Evolutionary conservation across 2,888 invertebrate species (phyloP).

Genomic region (Campopleginae sp.): DNA sequence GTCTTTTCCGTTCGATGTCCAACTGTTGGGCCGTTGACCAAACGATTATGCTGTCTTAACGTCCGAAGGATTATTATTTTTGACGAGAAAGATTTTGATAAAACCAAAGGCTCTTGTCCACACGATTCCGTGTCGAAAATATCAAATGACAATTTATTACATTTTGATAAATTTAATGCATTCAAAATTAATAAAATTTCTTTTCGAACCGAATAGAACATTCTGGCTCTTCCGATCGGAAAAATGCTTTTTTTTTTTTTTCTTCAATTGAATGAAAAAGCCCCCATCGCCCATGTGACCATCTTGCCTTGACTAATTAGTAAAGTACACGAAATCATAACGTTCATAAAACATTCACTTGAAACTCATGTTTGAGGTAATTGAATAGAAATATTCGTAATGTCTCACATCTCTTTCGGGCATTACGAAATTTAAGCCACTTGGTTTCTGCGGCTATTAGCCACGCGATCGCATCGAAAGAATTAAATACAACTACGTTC

Average conservation of each 20-base stretch:
- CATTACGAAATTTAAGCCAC: slow-evolving; percentile 3
- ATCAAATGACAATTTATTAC: neutral
- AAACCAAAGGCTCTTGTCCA: neutral
- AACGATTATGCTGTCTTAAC: slow-evolving; percentile 14
- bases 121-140: neutral
- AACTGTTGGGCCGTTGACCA: slow-evolving; percentile 12
- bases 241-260: neutral
- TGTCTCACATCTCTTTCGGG: neutral
- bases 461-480: neutral
- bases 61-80: slow-evolving; percentile 9
- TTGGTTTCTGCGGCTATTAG: neutral
- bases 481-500: neutral
- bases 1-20: slow-evolving; percentile 40
- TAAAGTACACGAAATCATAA: neutral
- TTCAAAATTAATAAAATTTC: neutral
- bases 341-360: neutral
- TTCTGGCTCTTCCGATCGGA: neutral
- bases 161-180: neutral
- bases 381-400: neutral
- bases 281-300: neutral
- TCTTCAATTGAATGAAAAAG: neutral
- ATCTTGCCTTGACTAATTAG: neutral
- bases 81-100: neutral
- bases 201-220: neutral
- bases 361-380: neutral